These are phyloP conservation scores for Staurois parvus DNA, from an alignment of 2,797 vertebrate species.

Conservation along the genomic window DNA sequence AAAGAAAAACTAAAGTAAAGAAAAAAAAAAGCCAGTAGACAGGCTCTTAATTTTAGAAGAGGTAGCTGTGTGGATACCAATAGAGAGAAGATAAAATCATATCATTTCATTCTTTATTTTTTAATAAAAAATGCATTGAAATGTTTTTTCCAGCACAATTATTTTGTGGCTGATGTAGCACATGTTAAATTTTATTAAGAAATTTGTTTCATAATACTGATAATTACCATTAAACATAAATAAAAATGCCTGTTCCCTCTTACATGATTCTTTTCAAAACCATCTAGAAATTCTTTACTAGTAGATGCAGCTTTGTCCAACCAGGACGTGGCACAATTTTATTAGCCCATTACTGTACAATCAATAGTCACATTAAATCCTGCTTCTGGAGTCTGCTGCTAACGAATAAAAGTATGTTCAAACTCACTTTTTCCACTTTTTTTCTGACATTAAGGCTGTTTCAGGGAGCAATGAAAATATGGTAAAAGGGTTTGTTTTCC, in stretches of 20 bases:
- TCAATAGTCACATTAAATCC: constrained; percentile 61
- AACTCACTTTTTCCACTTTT: constrained; percentile 58
- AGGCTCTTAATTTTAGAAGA: no score
- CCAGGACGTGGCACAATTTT: constrained; percentile 46
- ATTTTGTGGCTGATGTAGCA: no score
- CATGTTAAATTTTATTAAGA: neutral
- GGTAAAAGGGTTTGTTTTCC: constrained; percentile 52
- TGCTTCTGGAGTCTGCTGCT: constrained; percentile 55
- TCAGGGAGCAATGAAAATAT: constrained; percentile 61
- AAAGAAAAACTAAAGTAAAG: no score
- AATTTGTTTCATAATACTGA: constrained; percentile 21
- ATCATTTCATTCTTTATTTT: no score
- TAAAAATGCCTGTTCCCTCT: neutral
- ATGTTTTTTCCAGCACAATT: no score
- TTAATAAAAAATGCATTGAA: neutral
- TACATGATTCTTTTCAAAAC: constrained; percentile 11
- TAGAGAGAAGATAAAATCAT: no score
- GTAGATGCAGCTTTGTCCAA: constrained; percentile 25
- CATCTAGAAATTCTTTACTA: constrained; percentile 8
- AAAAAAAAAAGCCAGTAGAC: no score
- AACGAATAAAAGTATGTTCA: constrained; percentile 51
- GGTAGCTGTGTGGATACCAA: no score
- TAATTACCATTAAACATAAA: constrained; percentile 6
- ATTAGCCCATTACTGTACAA: constrained; percentile 61
- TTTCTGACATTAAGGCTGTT: constrained; percentile 47